Conservation (phyloP, 2,797 vertebrate species). For the Mionectes olivaceus region DNA sequence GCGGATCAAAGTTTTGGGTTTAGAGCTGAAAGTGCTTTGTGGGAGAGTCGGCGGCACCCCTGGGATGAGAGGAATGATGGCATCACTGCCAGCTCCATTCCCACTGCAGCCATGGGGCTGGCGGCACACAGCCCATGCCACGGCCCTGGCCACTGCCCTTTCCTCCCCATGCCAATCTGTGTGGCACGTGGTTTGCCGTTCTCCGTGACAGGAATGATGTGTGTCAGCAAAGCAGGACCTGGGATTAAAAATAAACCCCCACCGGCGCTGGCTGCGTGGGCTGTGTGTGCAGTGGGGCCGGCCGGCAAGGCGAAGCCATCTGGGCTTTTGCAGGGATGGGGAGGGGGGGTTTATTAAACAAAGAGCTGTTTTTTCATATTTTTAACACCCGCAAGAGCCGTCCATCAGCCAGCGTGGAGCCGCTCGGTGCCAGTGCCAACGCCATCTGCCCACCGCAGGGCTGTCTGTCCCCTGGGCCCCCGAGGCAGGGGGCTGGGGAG, state of each 20-base stretch:
- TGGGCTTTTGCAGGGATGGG: not conserved
- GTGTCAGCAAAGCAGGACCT: not conserved
- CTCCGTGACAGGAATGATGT: not conserved
- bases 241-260: not conserved
- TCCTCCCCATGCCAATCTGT: not conserved
- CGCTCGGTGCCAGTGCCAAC: not conserved
- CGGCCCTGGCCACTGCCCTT: not conserved
- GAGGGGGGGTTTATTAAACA: conserved; percentile 25
- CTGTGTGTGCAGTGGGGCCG: not conserved
- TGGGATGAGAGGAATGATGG: not conserved
- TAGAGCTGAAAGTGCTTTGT: not conserved
- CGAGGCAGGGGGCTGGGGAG: not conserved
- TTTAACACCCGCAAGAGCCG: not conserved
- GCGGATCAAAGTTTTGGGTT: conserved; percentile 73
- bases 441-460: conserved; percentile 46
- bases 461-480: not conserved
- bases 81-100: not conserved
- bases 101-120: not conserved
- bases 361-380: not conserved
- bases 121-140: rapidly evolving
- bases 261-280: not conserved
- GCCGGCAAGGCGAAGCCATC: conserved; percentile 17
- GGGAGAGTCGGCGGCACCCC: not conserved
- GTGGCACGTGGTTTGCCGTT: rapidly evolving
- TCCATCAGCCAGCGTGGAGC: not conserved